A percentile compares a stretch with the other conserved stretches of the same genome.
Conservation (phyloP, 2,113 vertebrate species). For the Choloepus hoffmanni region DNA sequence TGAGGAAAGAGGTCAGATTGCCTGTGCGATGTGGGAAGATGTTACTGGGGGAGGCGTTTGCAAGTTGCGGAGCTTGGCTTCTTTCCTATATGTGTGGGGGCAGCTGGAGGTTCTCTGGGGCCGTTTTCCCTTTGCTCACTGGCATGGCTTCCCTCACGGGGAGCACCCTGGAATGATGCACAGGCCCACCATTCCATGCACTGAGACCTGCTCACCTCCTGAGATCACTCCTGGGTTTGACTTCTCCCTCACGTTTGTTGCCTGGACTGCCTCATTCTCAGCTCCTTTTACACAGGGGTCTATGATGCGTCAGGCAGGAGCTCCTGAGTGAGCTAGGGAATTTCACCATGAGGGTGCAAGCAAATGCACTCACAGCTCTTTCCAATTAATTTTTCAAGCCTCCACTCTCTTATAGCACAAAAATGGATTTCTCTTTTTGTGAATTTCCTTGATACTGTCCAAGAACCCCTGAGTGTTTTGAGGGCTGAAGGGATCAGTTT, state of each 20-base stretch:
- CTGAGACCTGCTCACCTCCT: not conserved
- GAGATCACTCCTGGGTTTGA: not conserved
- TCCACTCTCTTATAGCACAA: too few species aligned
- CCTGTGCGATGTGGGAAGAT: not conserved
- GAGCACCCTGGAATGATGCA: not conserved
- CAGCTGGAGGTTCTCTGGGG: not conserved
- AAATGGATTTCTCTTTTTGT: not conserved
- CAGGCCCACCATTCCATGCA: not conserved
- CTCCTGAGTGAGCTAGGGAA: not conserved
- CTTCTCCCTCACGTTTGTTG: not conserved
- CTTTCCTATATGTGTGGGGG: not conserved
- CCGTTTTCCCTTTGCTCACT: too few species aligned
- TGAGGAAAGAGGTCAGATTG: not conserved
- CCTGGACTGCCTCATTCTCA: not conserved
- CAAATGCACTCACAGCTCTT: not conserved
- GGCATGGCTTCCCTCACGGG: too few species aligned
- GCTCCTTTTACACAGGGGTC: not conserved
- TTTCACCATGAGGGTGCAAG: not conserved
- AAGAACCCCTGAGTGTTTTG: not conserved
- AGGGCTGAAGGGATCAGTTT: not conserved
- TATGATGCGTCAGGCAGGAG: not conserved
- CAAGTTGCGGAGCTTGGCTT: not conserved
- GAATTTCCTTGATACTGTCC: not conserved
- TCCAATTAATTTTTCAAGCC: not conserved
- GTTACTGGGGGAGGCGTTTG: not conserved